Percentiles rank a stretch among this genome's conserved stretches.
phyloP scores from a whole-genome alignment of 92 coral and sea anemone species.

The Isaurus tuberculatus region DNA sequence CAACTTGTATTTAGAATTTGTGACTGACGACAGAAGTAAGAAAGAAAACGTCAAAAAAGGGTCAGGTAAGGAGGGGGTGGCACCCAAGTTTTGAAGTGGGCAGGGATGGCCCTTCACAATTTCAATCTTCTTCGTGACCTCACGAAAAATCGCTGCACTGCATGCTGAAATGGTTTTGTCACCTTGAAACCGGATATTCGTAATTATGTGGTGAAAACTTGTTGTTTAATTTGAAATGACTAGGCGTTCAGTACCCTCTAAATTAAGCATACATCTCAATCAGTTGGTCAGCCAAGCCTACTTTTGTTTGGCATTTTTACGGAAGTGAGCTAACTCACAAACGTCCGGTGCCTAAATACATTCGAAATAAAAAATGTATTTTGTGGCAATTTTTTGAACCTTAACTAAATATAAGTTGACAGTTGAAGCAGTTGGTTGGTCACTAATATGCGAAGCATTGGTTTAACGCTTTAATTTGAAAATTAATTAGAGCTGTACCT shows the following conservation, averaged over 20 bases:
- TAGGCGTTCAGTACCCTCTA: constrained; percentile 2
- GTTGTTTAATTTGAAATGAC: constrained; percentile 34
- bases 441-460: constrained; percentile 26
- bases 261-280: constrained; percentile 14
- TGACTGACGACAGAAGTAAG: constrained; percentile 39
- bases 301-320: constrained; percentile 16
- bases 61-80: constrained; percentile 13
- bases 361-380: constrained; percentile 19
- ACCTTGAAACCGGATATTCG: constrained; percentile 50
- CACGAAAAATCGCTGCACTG: constrained; percentile 25
- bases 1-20: constrained; percentile 31
- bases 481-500: constrained; percentile 30
- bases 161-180: constrained; percentile 34
- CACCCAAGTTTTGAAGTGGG: constrained; percentile 24
- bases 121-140: constrained; percentile 36
- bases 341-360: constrained; percentile 24
- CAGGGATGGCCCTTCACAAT: constrained; percentile 2
- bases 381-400: not conserved
- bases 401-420: constrained; percentile 27
- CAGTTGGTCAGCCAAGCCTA: constrained; percentile 8
- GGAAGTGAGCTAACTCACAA: constrained; percentile 10
- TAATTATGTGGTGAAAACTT: constrained; percentile 37
- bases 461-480: constrained; percentile 36
- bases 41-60: constrained; percentile 19
- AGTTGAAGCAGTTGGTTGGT: constrained; percentile 6